These are phyloP conservation scores for Cyclophora punctaria DNA, from an alignment of 2,888 invertebrate genomes.

Conservation along the genomic window DNA sequence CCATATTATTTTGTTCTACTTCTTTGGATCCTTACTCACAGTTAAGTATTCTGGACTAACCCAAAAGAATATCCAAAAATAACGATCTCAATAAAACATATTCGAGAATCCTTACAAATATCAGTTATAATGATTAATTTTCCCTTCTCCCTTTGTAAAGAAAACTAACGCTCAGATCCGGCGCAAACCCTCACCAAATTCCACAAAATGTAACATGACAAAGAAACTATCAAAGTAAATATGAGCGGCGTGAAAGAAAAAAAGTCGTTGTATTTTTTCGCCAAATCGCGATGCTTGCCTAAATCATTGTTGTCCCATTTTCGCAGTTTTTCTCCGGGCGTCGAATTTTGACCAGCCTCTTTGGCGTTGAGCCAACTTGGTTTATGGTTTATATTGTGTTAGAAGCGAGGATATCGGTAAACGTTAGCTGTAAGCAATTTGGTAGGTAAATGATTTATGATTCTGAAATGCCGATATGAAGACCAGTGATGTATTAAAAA, in stretches of 20 bases:
- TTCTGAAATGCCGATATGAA: too few species aligned
- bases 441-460: not conserved
- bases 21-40: too few species aligned
- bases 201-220: not conserved
- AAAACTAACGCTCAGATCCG: too few species aligned
- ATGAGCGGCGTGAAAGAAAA: not conserved
- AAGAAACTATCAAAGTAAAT: not conserved
- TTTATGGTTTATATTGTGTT: constrained; percentile 4
- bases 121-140: too few species aligned
- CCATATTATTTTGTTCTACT: too few species aligned
- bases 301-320: constrained; percentile 19
- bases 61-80: too few species aligned
- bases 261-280: constrained; percentile 8
- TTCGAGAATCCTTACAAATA: too few species aligned
- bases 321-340: constrained; percentile 9
- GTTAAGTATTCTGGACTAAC: too few species aligned
- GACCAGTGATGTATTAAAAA: too few species aligned
- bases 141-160: too few species aligned
- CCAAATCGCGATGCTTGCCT: constrained; percentile 11
- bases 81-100: too few species aligned
- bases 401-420: not conserved
- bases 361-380: constrained; percentile 19
- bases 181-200: not conserved
- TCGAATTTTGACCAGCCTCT: constrained; percentile 8
- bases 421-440: not conserved